Base-by-base conservation (phyloP, 2,113 vertebrate genomes). In the Poecile atricapillus region DNA sequence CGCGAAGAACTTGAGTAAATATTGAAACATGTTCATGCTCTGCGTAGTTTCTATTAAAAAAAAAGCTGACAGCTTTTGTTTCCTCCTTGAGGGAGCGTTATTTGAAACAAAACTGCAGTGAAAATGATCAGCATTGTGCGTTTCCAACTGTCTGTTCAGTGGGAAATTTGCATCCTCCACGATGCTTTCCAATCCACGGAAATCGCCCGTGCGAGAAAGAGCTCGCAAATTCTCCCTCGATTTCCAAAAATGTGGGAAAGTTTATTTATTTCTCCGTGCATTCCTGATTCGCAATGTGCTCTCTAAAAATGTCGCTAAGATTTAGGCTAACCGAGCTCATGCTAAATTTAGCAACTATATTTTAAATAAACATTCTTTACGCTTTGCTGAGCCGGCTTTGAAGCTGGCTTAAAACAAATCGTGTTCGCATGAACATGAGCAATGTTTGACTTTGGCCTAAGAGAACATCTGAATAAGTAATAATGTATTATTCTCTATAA, bases 241-340 rank as follows among this genome's bases (percentile, higher is more conserved):
- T 98, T 97, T 98, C 96, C 98, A 98, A 97, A 98, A 98, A 99
- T 98, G 98, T 98, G 98, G 98, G 98, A 98, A 98, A 98, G 98
- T 99, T 98, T 99, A 99, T 99, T 99, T 99, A 98, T 99, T 99
- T 98, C 98, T 98, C 98, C 97, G 94, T 98, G 98, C 99, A 99
- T 99, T 99, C 99, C 99, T 99, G 98, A 98, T 99, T 98, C 87
- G 98, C 98, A 98, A 96, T 94, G 97, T 97, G 96, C 97, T 98
- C 98, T 98, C 98, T 97, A 98, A 98, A 97, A 98, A 98, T 96
- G 97, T 95, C 92, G n/a, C 89, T 85, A 43, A 95, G 97, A 96
- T 97, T 98, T 94, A 92, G 89, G 97, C 97, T 97, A 97, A 98
- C 97, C 91, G 87, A 96, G 97, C 95, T 95, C 84, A 92, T 94